phyloP scores from a whole-genome alignment of 2,888 invertebrate species.

The Plagodis dolabraria region DNA sequence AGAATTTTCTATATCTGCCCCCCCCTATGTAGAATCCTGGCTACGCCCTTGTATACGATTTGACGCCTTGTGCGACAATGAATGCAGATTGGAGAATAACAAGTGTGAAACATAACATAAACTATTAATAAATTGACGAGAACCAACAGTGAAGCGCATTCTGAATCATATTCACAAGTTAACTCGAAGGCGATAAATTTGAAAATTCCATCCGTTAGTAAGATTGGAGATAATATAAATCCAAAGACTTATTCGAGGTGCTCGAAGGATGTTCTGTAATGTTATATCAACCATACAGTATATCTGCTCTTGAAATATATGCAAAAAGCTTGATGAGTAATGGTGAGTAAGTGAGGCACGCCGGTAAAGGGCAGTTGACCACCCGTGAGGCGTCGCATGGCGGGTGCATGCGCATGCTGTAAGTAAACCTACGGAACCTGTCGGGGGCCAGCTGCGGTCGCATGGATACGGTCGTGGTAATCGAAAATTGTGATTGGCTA shows the following conservation, averaged over 20 bases:
- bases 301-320: constrained; percentile 28
- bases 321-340: constrained; percentile 48
- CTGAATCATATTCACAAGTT: constrained; percentile 1
- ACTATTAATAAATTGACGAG: constrained; percentile 29
- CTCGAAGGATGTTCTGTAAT: too few species aligned
- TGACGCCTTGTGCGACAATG: constrained; percentile 37
- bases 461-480: constrained; percentile 64
- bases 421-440: constrained; percentile 68
- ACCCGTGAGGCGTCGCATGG: constrained; percentile 52
- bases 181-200: background rate
- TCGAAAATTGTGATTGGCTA: constrained; percentile 75
- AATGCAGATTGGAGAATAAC: constrained; percentile 46
- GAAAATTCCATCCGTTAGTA: too few species aligned
- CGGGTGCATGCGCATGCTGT: constrained; percentile 46
- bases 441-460: constrained; percentile 52
- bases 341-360: constrained; percentile 41
- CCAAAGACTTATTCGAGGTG: too few species aligned
- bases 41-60: too few species aligned
- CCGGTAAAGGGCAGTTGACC: constrained; percentile 61
- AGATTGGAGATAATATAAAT: too few species aligned
- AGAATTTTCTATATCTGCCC: too few species aligned
- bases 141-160: constrained; percentile 2
- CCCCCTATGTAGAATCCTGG: too few species aligned
- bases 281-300: constrained; percentile 10
- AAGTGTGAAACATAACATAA: constrained; percentile 24